Conservation (phyloP, 2,888 invertebrate species). For the Euproctis similis region DNA sequence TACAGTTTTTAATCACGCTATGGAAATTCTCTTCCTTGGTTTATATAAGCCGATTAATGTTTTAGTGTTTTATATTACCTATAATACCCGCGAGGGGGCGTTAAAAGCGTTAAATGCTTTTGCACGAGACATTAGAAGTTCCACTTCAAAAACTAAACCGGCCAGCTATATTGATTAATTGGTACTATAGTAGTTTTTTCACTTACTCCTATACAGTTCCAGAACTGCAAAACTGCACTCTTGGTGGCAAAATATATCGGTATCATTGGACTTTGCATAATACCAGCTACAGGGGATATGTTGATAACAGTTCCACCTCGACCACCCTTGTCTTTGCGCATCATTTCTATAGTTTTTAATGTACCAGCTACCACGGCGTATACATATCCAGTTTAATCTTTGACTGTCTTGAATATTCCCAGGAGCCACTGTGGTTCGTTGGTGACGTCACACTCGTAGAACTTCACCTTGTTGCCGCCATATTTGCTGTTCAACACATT, state of each 20-base stretch:
- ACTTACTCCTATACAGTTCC: constrained; percentile 32
- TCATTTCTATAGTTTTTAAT: constrained; percentile 30
- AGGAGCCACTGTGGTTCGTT: constrained; percentile 26
- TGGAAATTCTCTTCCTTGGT: too few relatives aligned
- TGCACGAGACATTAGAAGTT: too few relatives aligned
- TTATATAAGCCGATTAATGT: too few relatives aligned
- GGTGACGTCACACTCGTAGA: constrained; percentile 38
- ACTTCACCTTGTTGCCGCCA: constrained; percentile 30
- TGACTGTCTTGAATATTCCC: constrained; percentile 9
- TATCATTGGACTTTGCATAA: constrained; percentile 10
- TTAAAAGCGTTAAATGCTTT: too few relatives aligned
- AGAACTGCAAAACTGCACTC: constrained; percentile 32
- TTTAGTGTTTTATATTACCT: too few relatives aligned
- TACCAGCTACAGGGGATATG: constrained; percentile 25
- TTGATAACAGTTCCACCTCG: constrained; percentile 37
- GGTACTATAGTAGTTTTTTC: not conserved
- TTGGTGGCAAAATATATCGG: constrained; percentile 35
- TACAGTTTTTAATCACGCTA: too few relatives aligned
- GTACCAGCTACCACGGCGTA: not conserved
- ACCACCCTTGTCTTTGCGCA: constrained; percentile 34
- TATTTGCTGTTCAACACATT: constrained; percentile 31
- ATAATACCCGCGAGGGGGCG: too few relatives aligned
- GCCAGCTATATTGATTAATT: too few relatives aligned
- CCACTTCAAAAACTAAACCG: too few relatives aligned
- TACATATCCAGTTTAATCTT: too few relatives aligned